phyloP scores from a whole-genome alignment of 1,140 invertebrate species.

The Delia radicum region DNA sequence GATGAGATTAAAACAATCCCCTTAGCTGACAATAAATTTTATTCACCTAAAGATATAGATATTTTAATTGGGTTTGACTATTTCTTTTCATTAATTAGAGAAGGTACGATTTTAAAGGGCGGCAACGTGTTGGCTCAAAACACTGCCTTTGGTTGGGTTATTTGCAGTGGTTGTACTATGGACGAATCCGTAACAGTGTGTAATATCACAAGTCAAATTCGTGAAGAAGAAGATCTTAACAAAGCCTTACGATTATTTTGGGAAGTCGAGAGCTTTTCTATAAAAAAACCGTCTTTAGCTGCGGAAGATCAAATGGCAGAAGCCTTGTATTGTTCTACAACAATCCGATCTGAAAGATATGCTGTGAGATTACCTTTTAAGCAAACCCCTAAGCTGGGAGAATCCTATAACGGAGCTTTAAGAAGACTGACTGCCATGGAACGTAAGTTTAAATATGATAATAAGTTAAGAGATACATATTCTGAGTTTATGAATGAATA shows the following conservation, averaged over 20 bases:
- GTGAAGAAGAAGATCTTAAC: background rate
- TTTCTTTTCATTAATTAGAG: background rate
- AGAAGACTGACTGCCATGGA: background rate
- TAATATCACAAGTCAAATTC: background rate
- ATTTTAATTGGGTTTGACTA: conserved; percentile 1
- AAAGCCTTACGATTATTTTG: background rate
- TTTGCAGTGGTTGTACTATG: background rate
- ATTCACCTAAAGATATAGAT: no score
- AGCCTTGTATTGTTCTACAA: background rate
- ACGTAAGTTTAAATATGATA: background rate
- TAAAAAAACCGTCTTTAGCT: background rate
- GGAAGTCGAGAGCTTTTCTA: background rate
- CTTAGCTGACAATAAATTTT: background rate
- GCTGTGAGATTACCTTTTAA: background rate
- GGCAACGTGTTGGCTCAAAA: background rate
- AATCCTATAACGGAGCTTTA: background rate
- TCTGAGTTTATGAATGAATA: conserved; percentile 27
- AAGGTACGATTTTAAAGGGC: background rate
- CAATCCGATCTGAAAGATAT: background rate
- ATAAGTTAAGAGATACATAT: background rate
- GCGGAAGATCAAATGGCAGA: background rate
- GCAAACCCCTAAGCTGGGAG: background rate
- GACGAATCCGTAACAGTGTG: background rate
- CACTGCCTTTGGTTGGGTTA: background rate
- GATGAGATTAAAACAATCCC: background rate